Percentiles rank a stretch among this genome's conserved stretches.
These are phyloP conservation scores for Idaea dimidiata DNA, from an alignment of 2,888 invertebrate genomes.

Conservation along the genomic window DNA sequence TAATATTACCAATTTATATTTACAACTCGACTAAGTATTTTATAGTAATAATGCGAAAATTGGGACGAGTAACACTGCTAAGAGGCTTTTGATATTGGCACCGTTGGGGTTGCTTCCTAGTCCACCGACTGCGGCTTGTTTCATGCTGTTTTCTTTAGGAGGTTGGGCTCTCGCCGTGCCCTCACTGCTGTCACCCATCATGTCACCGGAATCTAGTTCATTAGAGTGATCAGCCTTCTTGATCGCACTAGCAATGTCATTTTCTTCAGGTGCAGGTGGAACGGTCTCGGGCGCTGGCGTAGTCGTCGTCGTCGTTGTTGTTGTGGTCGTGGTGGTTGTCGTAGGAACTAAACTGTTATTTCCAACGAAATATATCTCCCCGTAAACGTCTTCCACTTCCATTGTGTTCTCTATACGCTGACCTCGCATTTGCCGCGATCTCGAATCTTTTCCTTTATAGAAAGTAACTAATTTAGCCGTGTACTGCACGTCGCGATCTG, in stretches of 20 bases:
- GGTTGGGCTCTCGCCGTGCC: constrained; percentile 47
- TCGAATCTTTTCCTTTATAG: constrained; percentile 82
- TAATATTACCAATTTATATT: constrained; percentile 57
- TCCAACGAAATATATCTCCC: constrained; percentile 87
- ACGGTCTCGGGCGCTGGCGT: constrained; percentile 75
- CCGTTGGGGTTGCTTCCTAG: constrained; percentile 59
- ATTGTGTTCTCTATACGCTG: constrained; percentile 84
- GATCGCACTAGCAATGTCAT: constrained; percentile 59
- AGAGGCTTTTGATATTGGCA: constrained; percentile 41
- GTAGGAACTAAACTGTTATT: constrained; percentile 90
- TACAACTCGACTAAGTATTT: constrained; percentile 53
- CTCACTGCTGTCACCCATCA: constrained; percentile 59
- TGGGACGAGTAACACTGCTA: constrained; percentile 51
- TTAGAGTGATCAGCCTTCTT: constrained; percentile 46
- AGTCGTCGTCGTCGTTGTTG: constrained; percentile 82
- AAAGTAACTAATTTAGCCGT: constrained; percentile 85
- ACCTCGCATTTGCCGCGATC: constrained; percentile 82
- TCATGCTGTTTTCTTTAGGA: constrained; percentile 60
- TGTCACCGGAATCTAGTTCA: constrained; percentile 53
- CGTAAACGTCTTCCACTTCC: constrained; percentile 86
- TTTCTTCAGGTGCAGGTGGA: constrained; percentile 72
- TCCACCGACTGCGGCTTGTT: constrained; percentile 59
- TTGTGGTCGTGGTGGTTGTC: constrained; percentile 84
- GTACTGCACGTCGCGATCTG: constrained; percentile 88
- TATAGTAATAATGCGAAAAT: constrained; percentile 61